Evolutionary conservation across 2,113 vertebrate genomes (phyloP), one percentile per base, ranked within the genome.

Genomic region (Antennarius striatus): DNA sequence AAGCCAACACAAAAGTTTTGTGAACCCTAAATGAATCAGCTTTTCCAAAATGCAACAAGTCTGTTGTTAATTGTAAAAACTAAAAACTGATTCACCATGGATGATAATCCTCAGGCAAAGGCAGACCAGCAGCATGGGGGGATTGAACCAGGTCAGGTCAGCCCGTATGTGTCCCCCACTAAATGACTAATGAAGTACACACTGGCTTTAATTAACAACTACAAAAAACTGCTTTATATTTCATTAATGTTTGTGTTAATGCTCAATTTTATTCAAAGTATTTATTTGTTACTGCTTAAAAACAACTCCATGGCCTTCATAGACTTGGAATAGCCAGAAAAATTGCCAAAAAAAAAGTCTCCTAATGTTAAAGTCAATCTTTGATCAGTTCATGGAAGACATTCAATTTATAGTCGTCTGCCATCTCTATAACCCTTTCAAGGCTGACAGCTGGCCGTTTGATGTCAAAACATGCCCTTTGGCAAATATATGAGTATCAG

Each of bases 401-500:
- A 69, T 81, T 91, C 81, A 86, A 74, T 71, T 86, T 75, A 72
- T 42, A 60, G 73, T 83, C 79, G 75, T 81, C 80, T 73, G 72
- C 77, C 84, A 82, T 88, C 79, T 77, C 71, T 62, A 73, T 63
- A 63, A 73, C 87, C 67, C 72, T 76, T 88, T 88, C 84, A 78
- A 88, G 70, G 73, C 83, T 82, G 86, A 87, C 82, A 88, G 91
- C 78, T 68, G 84, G 69, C 49, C 59, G 88, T 93, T 92, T 92
- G 87, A 93, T 91, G 87, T 91, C 76, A 79, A 86, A 89, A 82
- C 87, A 89, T 86, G 75, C 85, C 91, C 89, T 88, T 75, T 87
- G 89, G 90, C 87, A 82, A 90, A 88, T 85, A 65, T 77, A 63
- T 13, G 30, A 48, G 46, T 68, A 46, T 71, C 60, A 53, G 59